phyloP scores from a whole-genome alignment of 1,140 invertebrate genomes.

The Patella vulgata region DNA sequence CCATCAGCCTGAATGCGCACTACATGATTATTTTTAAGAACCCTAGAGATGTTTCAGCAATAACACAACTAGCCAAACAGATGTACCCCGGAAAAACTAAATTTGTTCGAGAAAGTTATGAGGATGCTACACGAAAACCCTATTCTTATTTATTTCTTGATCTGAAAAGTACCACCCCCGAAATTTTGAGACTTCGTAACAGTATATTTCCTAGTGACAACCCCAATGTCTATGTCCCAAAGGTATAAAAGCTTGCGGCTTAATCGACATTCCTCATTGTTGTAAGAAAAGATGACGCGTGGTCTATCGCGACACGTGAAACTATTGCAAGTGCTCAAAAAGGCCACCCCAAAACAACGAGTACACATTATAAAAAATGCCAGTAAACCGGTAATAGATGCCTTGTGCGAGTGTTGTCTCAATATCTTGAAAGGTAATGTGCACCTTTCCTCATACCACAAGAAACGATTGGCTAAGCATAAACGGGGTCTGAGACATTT shows the following conservation, averaged over 20 bases:
- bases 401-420: conserved; percentile 10
- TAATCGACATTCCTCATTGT: too few species aligned
- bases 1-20: conserved; percentile 32
- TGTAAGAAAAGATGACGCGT: conserved; percentile 9
- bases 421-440: conserved; percentile 19
- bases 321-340: not conserved
- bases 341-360: not conserved
- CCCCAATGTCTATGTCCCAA: conserved; percentile 8
- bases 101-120: conserved; percentile 15
- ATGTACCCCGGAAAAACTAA: conserved; percentile 22
- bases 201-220: conserved; percentile 12
- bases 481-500: not conserved
- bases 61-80: conserved; percentile 10
- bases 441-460: not conserved
- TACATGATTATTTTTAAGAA: conserved; percentile 36
- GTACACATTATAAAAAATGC: conserved; percentile 2
- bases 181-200: conserved; percentile 12
- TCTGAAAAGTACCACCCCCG: conserved; percentile 18
- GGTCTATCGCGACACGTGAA: not conserved
- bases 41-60: conserved; percentile 10
- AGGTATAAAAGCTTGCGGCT: too few species aligned
- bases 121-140: conserved; percentile 16
- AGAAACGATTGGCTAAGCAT: conserved; percentile 1
- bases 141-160: conserved; percentile 33
- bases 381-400: not conserved